These are phyloP conservation scores for Choloepus hoffmanni DNA, from an alignment of 2,113 vertebrate species.

Conservation along the genomic window DNA sequence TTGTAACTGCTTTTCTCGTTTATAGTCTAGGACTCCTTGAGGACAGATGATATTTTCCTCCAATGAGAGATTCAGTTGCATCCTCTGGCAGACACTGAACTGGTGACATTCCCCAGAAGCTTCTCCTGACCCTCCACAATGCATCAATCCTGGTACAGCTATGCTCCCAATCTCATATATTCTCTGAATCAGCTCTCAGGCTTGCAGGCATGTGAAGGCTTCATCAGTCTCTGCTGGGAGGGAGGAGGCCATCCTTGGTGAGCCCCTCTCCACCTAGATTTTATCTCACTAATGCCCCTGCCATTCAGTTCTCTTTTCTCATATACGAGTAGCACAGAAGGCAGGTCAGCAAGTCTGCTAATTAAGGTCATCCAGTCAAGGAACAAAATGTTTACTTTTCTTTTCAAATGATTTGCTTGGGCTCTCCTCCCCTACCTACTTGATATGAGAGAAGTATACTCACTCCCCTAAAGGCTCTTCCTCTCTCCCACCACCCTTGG, in stretches of 20 bases:
- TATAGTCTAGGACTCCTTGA: neutral
- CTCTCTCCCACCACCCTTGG: neutral
- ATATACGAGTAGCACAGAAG: neutral
- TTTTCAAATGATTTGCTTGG: conserved; percentile 34
- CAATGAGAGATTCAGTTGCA: neutral
- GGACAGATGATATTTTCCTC: neutral
- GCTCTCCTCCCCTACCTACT: neutral
- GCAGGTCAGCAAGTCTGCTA: neutral
- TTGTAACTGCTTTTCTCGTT: neutral
- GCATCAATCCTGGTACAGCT: neutral
- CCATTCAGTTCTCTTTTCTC: neutral
- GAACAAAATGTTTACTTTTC: conserved; percentile 45
- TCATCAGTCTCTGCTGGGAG: neutral
- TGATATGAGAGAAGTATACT: neutral
- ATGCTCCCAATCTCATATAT: neutral
- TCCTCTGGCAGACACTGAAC: neutral
- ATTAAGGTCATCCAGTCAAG: neutral
- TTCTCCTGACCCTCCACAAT: neutral
- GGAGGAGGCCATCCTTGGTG: neutral
- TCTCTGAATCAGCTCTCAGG: neutral
- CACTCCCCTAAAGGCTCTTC: neutral
- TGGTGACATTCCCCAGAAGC: neutral
- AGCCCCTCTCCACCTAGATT: neutral
- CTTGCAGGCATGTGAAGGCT: neutral
- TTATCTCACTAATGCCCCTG: neutral